Percentiles rank a stretch among this genome's conserved stretches.
These are phyloP conservation scores for Psittacula derbiana DNA, from an alignment of 2,797 vertebrate genomes.

Conservation along the genomic window DNA sequence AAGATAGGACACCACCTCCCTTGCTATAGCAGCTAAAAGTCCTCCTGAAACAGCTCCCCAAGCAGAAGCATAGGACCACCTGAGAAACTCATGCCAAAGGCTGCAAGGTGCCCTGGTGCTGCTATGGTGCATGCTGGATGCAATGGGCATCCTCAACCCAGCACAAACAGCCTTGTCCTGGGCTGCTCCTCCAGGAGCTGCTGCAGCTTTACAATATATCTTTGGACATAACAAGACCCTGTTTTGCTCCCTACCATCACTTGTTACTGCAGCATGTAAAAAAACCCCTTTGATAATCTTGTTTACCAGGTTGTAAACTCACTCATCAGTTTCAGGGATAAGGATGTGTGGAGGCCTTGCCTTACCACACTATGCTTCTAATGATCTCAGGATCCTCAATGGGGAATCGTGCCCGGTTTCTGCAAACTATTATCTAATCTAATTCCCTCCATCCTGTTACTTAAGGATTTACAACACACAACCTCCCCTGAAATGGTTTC, in stretches of 20 bases:
- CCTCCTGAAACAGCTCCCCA: not conserved
- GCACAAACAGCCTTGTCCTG: rapidly evolving
- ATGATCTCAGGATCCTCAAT: constrained; percentile 29
- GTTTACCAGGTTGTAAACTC: constrained; percentile 32
- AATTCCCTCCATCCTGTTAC: constrained; percentile 68
- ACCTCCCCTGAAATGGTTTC: constrained; percentile 72
- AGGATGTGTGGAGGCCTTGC: not conserved
- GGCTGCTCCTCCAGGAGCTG: not conserved
- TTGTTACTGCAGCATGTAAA: not conserved
- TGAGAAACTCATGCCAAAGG: not conserved
- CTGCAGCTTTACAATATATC: not conserved
- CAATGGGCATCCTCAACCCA: rapidly evolving
- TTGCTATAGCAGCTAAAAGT: not conserved
- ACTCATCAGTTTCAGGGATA: not conserved
- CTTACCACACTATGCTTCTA: not conserved
- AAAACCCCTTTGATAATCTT: not conserved
- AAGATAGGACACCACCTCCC: not conserved
- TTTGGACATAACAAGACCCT: not conserved
- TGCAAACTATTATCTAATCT: constrained; percentile 77
- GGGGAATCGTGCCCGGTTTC: constrained; percentile 51
- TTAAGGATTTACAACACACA: constrained; percentile 72
- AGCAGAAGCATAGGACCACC: not conserved
- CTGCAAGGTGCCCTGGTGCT: not conserved
- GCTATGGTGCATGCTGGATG: not conserved
- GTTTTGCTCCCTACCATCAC: not conserved